Base-by-base conservation (phyloP, 2,797 vertebrate genomes). In the Rhinatrema bivittatum region DNA sequence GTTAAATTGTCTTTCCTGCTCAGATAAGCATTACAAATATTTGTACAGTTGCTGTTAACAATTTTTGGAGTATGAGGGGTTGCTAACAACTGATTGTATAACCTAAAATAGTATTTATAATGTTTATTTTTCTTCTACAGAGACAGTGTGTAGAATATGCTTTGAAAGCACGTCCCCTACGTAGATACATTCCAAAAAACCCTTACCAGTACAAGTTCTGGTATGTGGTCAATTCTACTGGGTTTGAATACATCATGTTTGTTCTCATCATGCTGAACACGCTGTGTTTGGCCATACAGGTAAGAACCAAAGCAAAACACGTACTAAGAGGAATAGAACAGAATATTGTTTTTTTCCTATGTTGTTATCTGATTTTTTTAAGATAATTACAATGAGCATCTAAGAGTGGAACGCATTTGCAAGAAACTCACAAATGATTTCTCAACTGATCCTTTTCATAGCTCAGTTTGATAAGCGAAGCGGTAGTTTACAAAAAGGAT, bases 171-270 rank as follows among this genome's bases (percentile, higher is more conserved):
- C 92, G 86, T 33, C 95, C 96, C 5, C 73, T 98, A 62, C 84
- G 93, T 53, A 87, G 94, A 68, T 99, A 98, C 58, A 99, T 99
- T 62, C 96, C 96, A 26, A 99, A 98, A 83, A 98, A 98, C 60
- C 94, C 91, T 2, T 98, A 98, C 78, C 96, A 99, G 83, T 99
- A 98, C 82, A 99, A 98, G 79, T 99, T 99, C 87, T 99, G 96
- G 96, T 97, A 97, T 46, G 90, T 99, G 89, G 96, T 99, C 62
- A 99, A 98, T 85, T 99, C 96, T 59, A 94, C 94, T 2, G 92
- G 89, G 32, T 99, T 99, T 68, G 96, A 99, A 77, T 99, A 99
- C 85, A 93, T 99, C 89, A 99, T 99, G 96, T 98, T 99, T 74
- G 91, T 98, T 56, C 94, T 99, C 81, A 99, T 99, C 80, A 92